phyloP scores from a whole-genome alignment of 1,140 invertebrate genomes.

The Melanaphis sacchari region DNA sequence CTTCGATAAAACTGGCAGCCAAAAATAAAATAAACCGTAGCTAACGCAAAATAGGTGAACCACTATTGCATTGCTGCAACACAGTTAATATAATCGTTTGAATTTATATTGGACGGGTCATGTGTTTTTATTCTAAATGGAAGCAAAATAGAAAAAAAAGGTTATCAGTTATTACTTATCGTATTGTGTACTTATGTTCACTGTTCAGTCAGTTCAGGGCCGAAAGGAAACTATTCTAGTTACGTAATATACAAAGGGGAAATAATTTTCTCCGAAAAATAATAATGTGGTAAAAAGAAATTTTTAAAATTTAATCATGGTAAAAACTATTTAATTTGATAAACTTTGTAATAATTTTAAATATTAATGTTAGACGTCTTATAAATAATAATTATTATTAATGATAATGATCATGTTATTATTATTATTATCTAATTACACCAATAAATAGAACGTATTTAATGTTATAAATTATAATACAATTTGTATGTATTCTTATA shows the following conservation, averaged over 20 bases:
- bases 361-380: background rate
- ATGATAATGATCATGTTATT: background rate
- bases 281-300: background rate
- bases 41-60: background rate
- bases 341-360: background rate
- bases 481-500: background rate
- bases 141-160: background rate
- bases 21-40: background rate
- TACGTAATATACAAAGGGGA: background rate
- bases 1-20: background rate
- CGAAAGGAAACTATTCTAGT: background rate
- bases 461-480: background rate
- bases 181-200: background rate
- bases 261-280: background rate
- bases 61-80: background rate
- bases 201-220: background rate
- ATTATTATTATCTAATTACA: background rate
- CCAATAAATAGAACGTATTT: background rate
- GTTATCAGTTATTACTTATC: background rate
- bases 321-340: background rate
- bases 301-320: background rate
- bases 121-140: background rate
- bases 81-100: background rate
- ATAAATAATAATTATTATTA: background rate
- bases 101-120: background rate